A percentile compares a stretch with the other conserved stretches of the same genome.
phyloP scores from a whole-genome alignment of 2,888 invertebrate genomes.

The Eledona agricola region DNA sequence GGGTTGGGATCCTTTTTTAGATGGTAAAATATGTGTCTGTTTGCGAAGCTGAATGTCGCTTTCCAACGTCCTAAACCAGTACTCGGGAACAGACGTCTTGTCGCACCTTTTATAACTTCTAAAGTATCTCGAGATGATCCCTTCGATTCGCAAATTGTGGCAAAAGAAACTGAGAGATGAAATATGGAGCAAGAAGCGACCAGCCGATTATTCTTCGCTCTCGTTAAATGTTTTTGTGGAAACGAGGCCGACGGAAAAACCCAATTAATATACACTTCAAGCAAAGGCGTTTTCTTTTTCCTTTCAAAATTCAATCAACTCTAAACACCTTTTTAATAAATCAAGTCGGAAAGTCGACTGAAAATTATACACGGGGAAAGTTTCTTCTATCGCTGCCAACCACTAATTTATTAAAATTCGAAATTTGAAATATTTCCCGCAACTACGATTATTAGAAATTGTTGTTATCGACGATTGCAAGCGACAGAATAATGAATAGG shows the following conservation, averaged over 20 bases:
- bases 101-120: slow-evolving; percentile 18
- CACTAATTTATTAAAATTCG: too few species aligned
- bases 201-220: slow-evolving; percentile 19
- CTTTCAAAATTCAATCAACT: slow-evolving; percentile 25
- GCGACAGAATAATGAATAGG: too few species aligned
- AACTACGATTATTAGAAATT: too few species aligned
- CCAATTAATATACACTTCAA: slow-evolving; percentile 31
- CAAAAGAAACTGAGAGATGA: slow-evolving; percentile 16
- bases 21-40: slow-evolving; percentile 26
- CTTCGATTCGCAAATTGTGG: slow-evolving; percentile 13
- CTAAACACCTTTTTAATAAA: slow-evolving; percentile 27
- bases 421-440: too few species aligned
- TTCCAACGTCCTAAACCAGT: slow-evolving; percentile 15
- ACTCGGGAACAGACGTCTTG: slow-evolving; percentile 10
- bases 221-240: slow-evolving; percentile 29
- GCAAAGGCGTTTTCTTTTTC: slow-evolving; percentile 20
- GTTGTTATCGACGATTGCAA: too few species aligned
- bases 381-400: too few species aligned
- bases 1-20: slow-evolving; percentile 23
- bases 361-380: slow-evolving; percentile 5
- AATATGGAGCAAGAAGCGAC: slow-evolving; percentile 11
- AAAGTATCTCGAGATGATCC: slow-evolving; percentile 1
- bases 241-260: slow-evolving; percentile 23
- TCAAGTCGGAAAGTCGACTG: slow-evolving; percentile 20
- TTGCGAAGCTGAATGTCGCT: slow-evolving; percentile 23